These are phyloP conservation scores for Myocastor coypus DNA, from an alignment of 2,113 vertebrate genomes.

Conservation along the genomic window DNA sequence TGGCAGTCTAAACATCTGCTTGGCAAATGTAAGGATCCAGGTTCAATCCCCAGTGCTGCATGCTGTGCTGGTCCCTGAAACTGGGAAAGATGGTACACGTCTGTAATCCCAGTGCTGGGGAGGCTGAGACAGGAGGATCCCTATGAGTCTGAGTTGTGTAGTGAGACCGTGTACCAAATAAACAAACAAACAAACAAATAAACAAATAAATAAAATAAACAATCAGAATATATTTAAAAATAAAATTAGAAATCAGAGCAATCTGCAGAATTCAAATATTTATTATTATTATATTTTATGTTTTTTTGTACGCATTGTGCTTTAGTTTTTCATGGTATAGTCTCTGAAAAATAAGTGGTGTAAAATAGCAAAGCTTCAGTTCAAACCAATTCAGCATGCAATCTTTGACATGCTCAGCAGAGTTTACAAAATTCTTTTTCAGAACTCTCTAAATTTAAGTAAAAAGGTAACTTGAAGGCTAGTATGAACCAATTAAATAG, in stretches of 20 bases:
- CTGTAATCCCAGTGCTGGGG: too few species aligned
- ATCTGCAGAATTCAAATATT: background rate
- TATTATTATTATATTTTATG: slow-evolving; percentile 42
- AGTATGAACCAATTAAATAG: background rate
- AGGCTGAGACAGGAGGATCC: too few species aligned
- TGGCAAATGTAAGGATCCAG: too few species aligned
- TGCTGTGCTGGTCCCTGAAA: too few species aligned
- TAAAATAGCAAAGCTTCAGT: slow-evolving; percentile 36
- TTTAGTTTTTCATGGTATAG: slow-evolving; percentile 11
- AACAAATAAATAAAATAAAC: too few species aligned
- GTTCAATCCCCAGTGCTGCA: too few species aligned
- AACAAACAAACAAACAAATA: too few species aligned
- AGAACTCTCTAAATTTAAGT: slow-evolving; percentile 46
- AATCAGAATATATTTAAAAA: too few species aligned
- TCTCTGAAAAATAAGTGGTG: slow-evolving; percentile 51
- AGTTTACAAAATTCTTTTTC: slow-evolving; percentile 49
- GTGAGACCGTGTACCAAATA: too few species aligned
- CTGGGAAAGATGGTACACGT: too few species aligned
- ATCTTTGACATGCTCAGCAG: slow-evolving; percentile 38
- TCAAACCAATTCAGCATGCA: slow-evolving; percentile 58
- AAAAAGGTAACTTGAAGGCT: slow-evolving; percentile 10
- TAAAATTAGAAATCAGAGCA: slow-evolving; percentile 38
- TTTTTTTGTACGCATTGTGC: slow-evolving; percentile 22
- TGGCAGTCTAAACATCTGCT: too few species aligned
- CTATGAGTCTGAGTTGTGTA: too few species aligned